These are phyloP conservation scores for Prunella himalayana DNA, from an alignment of 2,113 vertebrate genomes.

Conservation along the genomic window DNA sequence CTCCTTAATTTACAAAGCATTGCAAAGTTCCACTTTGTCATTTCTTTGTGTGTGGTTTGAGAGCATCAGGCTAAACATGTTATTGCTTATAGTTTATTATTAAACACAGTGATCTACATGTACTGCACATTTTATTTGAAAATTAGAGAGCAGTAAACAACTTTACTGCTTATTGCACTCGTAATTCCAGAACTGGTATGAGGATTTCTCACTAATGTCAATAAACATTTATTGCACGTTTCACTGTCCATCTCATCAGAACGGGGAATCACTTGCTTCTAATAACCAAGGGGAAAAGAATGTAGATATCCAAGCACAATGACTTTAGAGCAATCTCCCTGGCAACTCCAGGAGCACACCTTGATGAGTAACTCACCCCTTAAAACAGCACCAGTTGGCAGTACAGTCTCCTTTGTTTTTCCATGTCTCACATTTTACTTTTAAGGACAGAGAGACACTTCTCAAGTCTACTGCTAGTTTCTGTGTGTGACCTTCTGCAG, in stretches of 20 bases:
- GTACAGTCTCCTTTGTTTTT: background rate
- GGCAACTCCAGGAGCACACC: background rate
- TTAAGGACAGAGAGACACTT: background rate
- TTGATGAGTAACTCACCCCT: background rate
- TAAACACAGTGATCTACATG: background rate
- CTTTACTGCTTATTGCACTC: background rate
- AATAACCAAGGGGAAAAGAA: background rate
- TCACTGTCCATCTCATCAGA: background rate
- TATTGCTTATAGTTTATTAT: background rate
- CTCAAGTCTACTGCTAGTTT: background rate
- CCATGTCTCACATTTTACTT: background rate
- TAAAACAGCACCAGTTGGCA: background rate
- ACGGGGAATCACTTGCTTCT: background rate
- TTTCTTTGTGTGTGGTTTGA: background rate
- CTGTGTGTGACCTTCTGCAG: background rate
- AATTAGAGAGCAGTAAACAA: background rate
- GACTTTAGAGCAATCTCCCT: background rate
- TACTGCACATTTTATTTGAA: background rate
- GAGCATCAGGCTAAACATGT: background rate
- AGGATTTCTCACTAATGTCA: background rate
- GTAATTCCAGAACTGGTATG: background rate
- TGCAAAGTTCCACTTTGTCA: background rate
- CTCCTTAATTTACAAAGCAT: background rate
- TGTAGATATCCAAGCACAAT: background rate
- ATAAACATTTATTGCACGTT: background rate